Percentiles rank a stretch among this genome's conserved stretches.
These are phyloP conservation scores for Bos indicus DNA, from an alignment of 2,113 vertebrate species.

Conservation along the genomic window DNA sequence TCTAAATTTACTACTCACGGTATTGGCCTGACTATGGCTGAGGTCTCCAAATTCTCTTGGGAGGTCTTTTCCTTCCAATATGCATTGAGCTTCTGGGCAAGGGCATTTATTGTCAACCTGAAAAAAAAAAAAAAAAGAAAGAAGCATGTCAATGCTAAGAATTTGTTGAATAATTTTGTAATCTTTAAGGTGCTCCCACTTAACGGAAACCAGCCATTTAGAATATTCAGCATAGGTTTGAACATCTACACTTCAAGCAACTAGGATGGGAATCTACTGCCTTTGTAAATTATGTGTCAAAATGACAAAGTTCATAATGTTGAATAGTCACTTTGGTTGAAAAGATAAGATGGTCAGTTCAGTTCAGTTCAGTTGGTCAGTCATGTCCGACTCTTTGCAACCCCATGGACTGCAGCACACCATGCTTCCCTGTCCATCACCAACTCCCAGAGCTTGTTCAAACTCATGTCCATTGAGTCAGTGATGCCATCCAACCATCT, in stretches of 20 bases:
- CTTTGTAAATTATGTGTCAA: not conserved
- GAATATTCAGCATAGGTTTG: not conserved
- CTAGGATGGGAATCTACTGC: not conserved
- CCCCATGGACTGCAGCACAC: not conserved
- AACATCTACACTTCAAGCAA: not conserved
- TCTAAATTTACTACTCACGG: constrained; percentile 33
- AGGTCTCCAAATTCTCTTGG: constrained; percentile 50
- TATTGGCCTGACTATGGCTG: constrained; percentile 10
- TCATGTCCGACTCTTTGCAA: not conserved
- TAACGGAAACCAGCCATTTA: constrained; percentile 3
- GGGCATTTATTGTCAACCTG: constrained; percentile 79
- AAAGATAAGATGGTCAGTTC: constrained; percentile 25
- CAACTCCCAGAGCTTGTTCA: not conserved
- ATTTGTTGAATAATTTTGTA: not conserved
- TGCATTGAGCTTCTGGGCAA: constrained; percentile 86
- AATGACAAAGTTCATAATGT: not conserved
- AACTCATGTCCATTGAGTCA: not conserved
- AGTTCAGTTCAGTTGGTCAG: not conserved
- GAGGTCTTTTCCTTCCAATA: constrained; percentile 84
- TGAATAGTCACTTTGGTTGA: not conserved
- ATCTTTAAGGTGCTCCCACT: not conserved
- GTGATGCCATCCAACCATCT: not conserved
- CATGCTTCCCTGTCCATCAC: not conserved
- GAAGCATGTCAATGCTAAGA: not conserved
- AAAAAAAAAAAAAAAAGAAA: constrained; percentile 41